phyloP scores from a whole-genome alignment of 2,113 vertebrate genomes.

The Microtus oregoni region DNA sequence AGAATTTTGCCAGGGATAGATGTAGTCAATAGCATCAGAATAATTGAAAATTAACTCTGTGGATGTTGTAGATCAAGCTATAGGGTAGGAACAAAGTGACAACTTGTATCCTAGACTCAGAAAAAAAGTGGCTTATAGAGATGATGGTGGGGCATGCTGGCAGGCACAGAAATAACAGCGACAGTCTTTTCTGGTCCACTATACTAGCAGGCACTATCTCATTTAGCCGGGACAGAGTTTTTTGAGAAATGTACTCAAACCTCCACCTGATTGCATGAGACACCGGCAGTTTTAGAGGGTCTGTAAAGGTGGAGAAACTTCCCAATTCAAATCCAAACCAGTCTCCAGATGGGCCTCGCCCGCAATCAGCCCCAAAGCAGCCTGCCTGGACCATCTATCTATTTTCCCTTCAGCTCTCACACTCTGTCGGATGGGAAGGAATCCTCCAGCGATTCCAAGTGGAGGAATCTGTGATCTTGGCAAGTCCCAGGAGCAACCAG shows the following conservation, averaged over 20 bases:
- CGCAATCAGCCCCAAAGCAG: neutral
- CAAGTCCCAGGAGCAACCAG: neutral
- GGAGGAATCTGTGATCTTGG: conserved; percentile 62
- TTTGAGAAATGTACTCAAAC: neutral
- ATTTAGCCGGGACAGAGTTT: neutral
- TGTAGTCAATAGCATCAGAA: neutral
- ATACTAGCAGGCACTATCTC: neutral
- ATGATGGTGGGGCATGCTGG: neutral
- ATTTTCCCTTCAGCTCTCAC: neutral
- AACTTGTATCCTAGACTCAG: neutral
- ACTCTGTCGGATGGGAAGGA: conserved; percentile 22
- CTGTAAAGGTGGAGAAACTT: neutral
- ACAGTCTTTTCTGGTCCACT: neutral
- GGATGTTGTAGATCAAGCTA: neutral
- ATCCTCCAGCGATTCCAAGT: neutral
- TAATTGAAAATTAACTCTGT: conserved; percentile 38
- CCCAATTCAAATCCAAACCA: neutral
- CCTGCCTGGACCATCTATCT: neutral
- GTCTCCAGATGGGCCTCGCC: neutral
- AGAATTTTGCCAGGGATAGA: neutral
- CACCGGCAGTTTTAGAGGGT: neutral
- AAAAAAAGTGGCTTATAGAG: conserved; percentile 15
- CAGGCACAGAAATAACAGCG: neutral
- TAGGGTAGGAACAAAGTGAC: conserved; percentile 7
- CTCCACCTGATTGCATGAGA: neutral